Evolutionary conservation across 1,140 invertebrate species (phyloP).

Genomic region (Drosophila ananassae): DNA sequence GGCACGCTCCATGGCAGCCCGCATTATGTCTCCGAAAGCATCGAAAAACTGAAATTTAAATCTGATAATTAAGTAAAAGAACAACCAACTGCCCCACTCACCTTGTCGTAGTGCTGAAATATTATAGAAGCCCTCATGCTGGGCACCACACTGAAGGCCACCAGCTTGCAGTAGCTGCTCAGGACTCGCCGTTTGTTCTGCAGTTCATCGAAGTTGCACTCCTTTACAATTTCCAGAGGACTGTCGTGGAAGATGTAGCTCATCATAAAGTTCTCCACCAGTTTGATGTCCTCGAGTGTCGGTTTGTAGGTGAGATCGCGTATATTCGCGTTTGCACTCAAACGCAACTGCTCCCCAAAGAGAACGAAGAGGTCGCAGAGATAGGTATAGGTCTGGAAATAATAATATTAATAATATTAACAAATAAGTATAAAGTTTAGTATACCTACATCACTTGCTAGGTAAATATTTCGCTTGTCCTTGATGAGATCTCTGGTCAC

Average conservation of each 20-base stretch:
- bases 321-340: not conserved
- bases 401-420: too few relatives aligned
- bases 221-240: not conserved
- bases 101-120: slow-evolving; percentile 45
- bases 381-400: slow-evolving; percentile 28
- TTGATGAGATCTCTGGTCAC: not conserved
- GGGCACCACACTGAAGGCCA: slow-evolving; percentile 52
- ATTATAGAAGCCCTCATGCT: slow-evolving; percentile 42
- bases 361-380: slow-evolving; percentile 53
- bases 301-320: slow-evolving; percentile 17
- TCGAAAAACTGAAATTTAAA: slow-evolving; percentile 17
- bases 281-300: slow-evolving; percentile 19
- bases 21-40: slow-evolving; percentile 51
- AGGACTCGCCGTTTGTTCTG: slow-evolving; percentile 33
- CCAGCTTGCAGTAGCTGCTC: slow-evolving; percentile 48
- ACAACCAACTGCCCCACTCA: slow-evolving; percentile 1
- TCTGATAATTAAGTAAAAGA: not conserved
- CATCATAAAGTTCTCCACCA: slow-evolving; percentile 37
- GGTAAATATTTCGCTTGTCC: not conserved
- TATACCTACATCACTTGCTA: slow-evolving; percentile 14
- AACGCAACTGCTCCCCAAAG: slow-evolving; percentile 18
- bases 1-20: slow-evolving; percentile 38
- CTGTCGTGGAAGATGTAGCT: slow-evolving; percentile 6
- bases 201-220: not conserved
- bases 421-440: too few relatives aligned